Evolutionary conservation across 2,113 vertebrate species (phyloP).

Genomic region (Macroglossus sobrinus): DNA sequence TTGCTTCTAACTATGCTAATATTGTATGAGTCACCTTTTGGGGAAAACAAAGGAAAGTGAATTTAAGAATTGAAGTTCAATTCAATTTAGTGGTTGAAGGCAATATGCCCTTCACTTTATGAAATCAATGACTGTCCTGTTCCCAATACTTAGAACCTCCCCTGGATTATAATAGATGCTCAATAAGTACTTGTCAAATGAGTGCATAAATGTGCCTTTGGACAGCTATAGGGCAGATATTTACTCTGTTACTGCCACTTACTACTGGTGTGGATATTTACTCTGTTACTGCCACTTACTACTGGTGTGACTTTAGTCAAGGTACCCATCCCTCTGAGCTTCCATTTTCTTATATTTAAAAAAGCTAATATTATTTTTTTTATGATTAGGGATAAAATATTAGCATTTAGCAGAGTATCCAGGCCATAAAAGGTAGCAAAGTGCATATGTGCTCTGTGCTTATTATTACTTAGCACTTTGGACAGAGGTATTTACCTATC

Average conservation of each 20-base stretch:
- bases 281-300: background rate
- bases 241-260: background rate
- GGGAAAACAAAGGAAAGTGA: background rate
- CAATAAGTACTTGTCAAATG: background rate
- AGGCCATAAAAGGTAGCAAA: background rate
- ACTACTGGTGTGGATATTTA: background rate
- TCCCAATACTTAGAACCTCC: background rate
- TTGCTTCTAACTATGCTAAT: background rate
- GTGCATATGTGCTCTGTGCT: background rate
- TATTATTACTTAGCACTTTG: background rate
- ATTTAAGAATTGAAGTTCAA: background rate
- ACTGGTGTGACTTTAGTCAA: background rate
- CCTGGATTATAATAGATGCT: background rate
- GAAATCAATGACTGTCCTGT: background rate
- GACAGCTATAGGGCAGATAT: background rate
- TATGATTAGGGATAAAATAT: background rate
- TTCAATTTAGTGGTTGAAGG: background rate
- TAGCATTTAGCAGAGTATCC: background rate
- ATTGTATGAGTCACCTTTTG: background rate
- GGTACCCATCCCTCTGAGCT: background rate
- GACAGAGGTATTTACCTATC: background rate
- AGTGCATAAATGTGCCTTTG: background rate
- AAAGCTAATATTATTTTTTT: background rate
- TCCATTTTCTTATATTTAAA: background rate
- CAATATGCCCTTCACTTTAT: background rate